A percentile compares a stretch with the other conserved stretches of the same genome.
These are phyloP conservation scores for Apodemia zela DNA, from an alignment of 2,888 invertebrate species.

Conservation along the genomic window DNA sequence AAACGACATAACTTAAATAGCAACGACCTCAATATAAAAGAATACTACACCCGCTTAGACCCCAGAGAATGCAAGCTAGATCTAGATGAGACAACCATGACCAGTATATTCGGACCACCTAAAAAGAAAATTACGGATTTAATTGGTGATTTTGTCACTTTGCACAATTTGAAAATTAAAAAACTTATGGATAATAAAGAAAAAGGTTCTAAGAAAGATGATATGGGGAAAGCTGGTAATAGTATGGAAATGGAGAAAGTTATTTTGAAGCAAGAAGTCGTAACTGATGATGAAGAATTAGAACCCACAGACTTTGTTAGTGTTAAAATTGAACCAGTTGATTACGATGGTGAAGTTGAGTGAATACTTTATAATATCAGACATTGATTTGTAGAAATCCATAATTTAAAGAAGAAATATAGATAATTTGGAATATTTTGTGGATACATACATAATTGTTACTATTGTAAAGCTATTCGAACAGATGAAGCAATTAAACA, in stretches of 20 bases:
- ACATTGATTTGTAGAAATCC: neutral
- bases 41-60: slow-evolving; percentile 56
- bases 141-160: slow-evolving; percentile 47
- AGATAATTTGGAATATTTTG: neutral
- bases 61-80: slow-evolving; percentile 62
- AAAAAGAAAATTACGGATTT: slow-evolving; percentile 45
- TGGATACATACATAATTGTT: too few species aligned
- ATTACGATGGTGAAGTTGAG: slow-evolving; percentile 35
- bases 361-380: neutral
- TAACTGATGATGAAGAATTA: slow-evolving; percentile 40
- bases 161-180: slow-evolving; percentile 25
- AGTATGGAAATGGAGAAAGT: slow-evolving; percentile 30
- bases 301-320: slow-evolving; percentile 71
- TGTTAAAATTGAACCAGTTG: slow-evolving; percentile 65
- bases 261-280: slow-evolving; percentile 32
- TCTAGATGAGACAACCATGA: slow-evolving; percentile 59
- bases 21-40: slow-evolving; percentile 44
- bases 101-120: slow-evolving; percentile 60
- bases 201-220: slow-evolving; percentile 19
- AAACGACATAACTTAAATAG: slow-evolving; percentile 60
- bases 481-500: too few species aligned
- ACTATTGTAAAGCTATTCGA: too few species aligned
- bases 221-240: slow-evolving; percentile 32
- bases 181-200: slow-evolving; percentile 31
- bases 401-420: neutral